Conservation (phyloP, 2,888 invertebrate genomes). For the Xestia sexstrigata region DNA sequence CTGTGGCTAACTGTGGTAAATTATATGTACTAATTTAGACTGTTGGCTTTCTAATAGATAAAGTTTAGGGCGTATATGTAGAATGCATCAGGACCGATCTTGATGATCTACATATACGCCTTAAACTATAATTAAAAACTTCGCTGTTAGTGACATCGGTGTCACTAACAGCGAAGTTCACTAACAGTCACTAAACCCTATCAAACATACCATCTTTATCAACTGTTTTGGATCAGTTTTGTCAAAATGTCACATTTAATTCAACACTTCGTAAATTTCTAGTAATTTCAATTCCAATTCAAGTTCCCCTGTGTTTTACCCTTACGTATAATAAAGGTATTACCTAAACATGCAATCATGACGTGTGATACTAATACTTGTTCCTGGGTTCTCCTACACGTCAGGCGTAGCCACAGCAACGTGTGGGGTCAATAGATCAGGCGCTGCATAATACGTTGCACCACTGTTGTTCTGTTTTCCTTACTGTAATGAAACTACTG, state of each 20-base stretch:
- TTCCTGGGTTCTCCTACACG: slow-evolving; percentile 47
- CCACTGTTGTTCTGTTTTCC: slow-evolving; percentile 24
- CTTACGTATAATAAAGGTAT: not conserved
- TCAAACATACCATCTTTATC: too few species aligned
- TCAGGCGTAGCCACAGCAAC: slow-evolving; percentile 20
- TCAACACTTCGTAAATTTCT: not conserved
- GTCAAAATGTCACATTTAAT: not conserved
- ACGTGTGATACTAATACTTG: not conserved
- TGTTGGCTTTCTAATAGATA: too few species aligned
- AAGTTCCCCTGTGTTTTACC: not conserved
- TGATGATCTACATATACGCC: too few species aligned
- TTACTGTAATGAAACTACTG: slow-evolving; percentile 4
- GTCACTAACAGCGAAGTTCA: too few species aligned
- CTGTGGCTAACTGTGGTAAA: too few species aligned
- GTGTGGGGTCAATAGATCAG: slow-evolving; percentile 45
- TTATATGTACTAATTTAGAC: too few species aligned
- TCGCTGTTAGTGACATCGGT: too few species aligned
- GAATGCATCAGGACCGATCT: too few species aligned
- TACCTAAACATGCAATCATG: slow-evolving; percentile 23
- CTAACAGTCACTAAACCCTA: too few species aligned
- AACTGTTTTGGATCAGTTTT: too few species aligned
- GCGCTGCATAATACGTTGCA: slow-evolving; percentile 24
- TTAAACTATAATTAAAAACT: too few species aligned
- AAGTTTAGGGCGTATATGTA: too few species aligned
- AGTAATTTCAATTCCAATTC: not conserved